Base-by-base conservation (phyloP, 2,797 vertebrate species). In the Dendrocincla tyrannina region DNA sequence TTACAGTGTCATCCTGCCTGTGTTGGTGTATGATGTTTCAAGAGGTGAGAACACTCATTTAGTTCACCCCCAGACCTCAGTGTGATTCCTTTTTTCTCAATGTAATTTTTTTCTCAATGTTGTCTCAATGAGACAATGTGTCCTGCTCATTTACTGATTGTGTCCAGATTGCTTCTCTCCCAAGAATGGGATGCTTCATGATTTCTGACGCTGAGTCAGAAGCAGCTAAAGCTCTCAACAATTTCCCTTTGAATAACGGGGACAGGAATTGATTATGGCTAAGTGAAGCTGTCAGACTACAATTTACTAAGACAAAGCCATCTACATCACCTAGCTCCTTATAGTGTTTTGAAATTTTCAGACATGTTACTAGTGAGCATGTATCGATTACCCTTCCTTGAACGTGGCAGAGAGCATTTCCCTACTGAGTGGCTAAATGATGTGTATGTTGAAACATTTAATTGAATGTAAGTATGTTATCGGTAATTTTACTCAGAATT, bases 161-260 rank as follows among this genome's bases (percentile, higher is more conserved):
- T 41, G 64, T 72, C 79, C 89, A 85, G 41, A 47, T 58, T 60
- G 42, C 39, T 93, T 77, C 60, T 80, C 55, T 78, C 69, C 53
- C 39, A 78, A 60, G 62, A 69, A 76, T 0, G 2, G 55, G 46
- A 9, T 0, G 0, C 53, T 83, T 92, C 87, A 66, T 58, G 73
- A 78, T 89, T 94, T 95, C 85, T 96, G 95, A 94, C 53, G 74
- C 62, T 13, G 69, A 96, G 89, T 89, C 91, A 92, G 91, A 92
- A 92, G 44, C 82, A 92, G 80, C 75, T 68, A 85, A 80, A 85
- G 63, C 0, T 5, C 69, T 84, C 3, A 1, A 93, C 58, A 89
- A 42, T 84, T 63, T 66, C 37, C 72, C 85, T 96, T 95, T 95
- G 91, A 93, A 85, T 82, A 92, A 90, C 20, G 1, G n/a, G 59